Percentiles rank a stretch among this genome's conserved stretches.
These are phyloP conservation scores for Leptoteleia sp. DNA, from an alignment of 1,140 invertebrate genomes.

Conservation along the genomic window DNA sequence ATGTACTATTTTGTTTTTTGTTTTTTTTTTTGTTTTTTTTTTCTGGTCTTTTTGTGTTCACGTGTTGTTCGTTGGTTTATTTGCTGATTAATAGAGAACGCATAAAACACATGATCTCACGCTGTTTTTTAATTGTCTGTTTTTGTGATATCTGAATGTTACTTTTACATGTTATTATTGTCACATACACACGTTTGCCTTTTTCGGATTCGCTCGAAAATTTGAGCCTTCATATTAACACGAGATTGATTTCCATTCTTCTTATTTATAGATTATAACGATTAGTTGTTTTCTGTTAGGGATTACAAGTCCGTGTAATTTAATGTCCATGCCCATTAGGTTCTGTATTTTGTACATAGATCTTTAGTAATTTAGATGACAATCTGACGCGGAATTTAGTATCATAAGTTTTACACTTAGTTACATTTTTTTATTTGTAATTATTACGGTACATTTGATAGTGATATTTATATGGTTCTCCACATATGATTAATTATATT, in stretches of 20 bases:
- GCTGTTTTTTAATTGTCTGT: constrained; percentile 36
- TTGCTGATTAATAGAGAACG: not conserved
- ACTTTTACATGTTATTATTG: constrained; percentile 27
- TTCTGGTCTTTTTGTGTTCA: constrained; percentile 3
- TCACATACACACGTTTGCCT: constrained; percentile 16
- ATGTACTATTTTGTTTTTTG: not conserved
- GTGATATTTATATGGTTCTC: constrained; percentile 27
- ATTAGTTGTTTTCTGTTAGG: constrained; percentile 27
- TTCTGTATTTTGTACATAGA: constrained; percentile 36
- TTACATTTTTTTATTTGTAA: constrained; percentile 2
- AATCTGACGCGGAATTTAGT: constrained; percentile 4
- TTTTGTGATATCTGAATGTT: constrained; percentile 38
- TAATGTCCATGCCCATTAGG: constrained; percentile 46
- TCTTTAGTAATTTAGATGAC: constrained; percentile 19
- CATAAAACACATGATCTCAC: constrained; percentile 26
- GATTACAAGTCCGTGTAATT: constrained; percentile 11
- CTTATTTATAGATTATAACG: constrained; percentile 6
- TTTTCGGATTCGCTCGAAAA: constrained; percentile 19
- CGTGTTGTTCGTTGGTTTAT: constrained; percentile 6
- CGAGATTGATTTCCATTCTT: not conserved
- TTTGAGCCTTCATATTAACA: constrained; percentile 8
- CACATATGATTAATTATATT: constrained; percentile 14
- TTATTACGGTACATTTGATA: constrained; percentile 15
- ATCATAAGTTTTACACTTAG: constrained; percentile 20
- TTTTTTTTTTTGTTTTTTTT: too few species aligned